Evolutionary conservation across 2,113 vertebrate species (phyloP), one percentile per base, ranked within the genome.

Genomic region (Papio anubis): DNA sequence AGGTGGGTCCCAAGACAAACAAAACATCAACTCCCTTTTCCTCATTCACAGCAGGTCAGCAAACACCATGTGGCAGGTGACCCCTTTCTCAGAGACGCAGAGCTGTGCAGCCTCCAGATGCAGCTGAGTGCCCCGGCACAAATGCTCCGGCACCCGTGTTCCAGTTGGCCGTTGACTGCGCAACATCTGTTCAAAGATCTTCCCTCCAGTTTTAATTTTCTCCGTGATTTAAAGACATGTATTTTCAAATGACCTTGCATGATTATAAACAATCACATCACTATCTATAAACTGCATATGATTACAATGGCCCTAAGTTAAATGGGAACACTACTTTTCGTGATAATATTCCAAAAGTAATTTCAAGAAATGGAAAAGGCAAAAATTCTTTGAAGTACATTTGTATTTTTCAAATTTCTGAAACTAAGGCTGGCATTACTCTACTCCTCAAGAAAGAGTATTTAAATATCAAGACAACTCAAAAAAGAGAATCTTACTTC

Each of bases 81-180:
- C 13, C 73, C n/a, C 57, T 78, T 81, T 25, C 20, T 21, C 35
- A 13, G 45, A 68, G 13, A 17, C 4, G 16, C 7, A 6, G 20
- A 13, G 21, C 40, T 12, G 5, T 3, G 12, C 12, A 27, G 38
- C 35, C 32, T 30, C 13, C 1, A 27, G 18, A 43, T 2, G 90
- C 68, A 7, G 0, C 17, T 3, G 5, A 5, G 66, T 55, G 45
- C 4, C 43, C 59, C 32, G 32, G 61, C 52, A 43, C 52, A 17
- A 83, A 83, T 23, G 13, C 30, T 27, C 40, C 25, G 5, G 0
- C 12, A 16, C 11, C 35, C 0, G 45, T 23, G 23, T 38, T 12
- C 59, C 8, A 3, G 55, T 8, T 1, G 17, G 2, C 1, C 1
- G n/a, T 6, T 0, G n/a, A 40, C 7, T 8, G 1, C 2, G 17